A percentile compares a stretch with the other conserved stretches of the same genome.
Evolutionary conservation across 2,888 invertebrate genomes (phyloP).

Genomic region (Polydrusus pterygomalis): DNA sequence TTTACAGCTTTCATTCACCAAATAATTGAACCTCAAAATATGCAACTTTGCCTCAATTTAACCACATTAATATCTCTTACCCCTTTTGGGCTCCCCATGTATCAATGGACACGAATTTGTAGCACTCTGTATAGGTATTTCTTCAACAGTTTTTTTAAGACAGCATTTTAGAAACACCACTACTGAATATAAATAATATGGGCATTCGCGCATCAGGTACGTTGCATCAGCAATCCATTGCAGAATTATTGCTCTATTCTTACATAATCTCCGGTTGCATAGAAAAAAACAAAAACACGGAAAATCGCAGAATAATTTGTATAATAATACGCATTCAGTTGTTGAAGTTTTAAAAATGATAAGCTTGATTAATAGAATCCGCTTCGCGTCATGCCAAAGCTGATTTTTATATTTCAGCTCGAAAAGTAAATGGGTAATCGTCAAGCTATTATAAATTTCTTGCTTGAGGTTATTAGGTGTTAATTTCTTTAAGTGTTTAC

Average conservation of each 20-base stretch:
- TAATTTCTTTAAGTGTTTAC: conserved; percentile 25
- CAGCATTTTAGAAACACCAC: not conserved
- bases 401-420: conserved; percentile 14
- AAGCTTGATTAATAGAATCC: conserved; percentile 17
- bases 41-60: no score
- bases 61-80: no score
- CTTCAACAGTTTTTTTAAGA: no score
- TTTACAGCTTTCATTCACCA: no score
- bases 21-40: no score
- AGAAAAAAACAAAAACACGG: not conserved
- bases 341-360: conserved; percentile 12
- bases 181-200: not conserved
- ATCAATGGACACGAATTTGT: no score
- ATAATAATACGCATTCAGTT: conserved; percentile 6
- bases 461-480: conserved; percentile 17
- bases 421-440: conserved; percentile 14
- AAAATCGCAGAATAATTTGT: conserved; percentile 8
- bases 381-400: conserved; percentile 8
- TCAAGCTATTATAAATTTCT: conserved; percentile 9
- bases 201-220: not conserved
- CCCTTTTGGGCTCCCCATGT: no score
- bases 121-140: no score
- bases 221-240: conserved; percentile 4
- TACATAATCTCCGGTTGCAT: not conserved
- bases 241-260: conserved; percentile 6